Evolutionary conservation across 2,113 vertebrate genomes (phyloP), one percentile per base, ranked within the genome.

Genomic region (Lasiurus cinereus): DNA sequence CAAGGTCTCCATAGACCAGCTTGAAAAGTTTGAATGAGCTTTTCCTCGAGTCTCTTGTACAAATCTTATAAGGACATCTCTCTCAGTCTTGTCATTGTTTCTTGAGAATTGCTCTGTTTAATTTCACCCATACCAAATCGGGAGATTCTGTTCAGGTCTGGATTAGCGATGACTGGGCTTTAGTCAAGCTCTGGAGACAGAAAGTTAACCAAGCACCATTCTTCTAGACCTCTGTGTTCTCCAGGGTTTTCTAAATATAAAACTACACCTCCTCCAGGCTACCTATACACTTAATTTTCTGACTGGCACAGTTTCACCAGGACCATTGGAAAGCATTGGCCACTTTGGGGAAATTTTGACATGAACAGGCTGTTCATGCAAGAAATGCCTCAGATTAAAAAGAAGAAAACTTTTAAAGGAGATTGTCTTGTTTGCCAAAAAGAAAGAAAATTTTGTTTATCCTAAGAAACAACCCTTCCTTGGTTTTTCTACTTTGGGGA

Each of bases 401-500:
- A 92, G 54, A 62, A 94, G 70, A 95, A 56, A 50, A 5, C 14
- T 69, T 93, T 29, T 27, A 21, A 21, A 56, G 39, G 64, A 21
- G 67, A 73, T 67, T 80, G 50, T 66, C 90, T 83, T 39, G 8
- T 82, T 94, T 92, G 52, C 67, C 29, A 72, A 46, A 85, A 94
- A 80, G 64, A 93, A 31, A 29, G 16, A 18, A 87, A 82, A 76
- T 36, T 54, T 77, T 50, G 33, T 95, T 92, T 90, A 88, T 85
- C 8, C 31, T 48, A 52, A 43, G 86, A 95, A 90, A 94, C 29
- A 84, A 52, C 21, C 36, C 15, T 2, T 64, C 33, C 12, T 96
- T 86, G 46, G 1, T 52, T 95, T 96, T 85, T 70, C 8, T 91
- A 82, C 62, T 94, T 95, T 66, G 43, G 39, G 62, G 24, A 88